A percentile compares a stretch with the other conserved stretches of the same genome.
phyloP scores from a whole-genome alignment of 2,888 invertebrate genomes.

The Laspeyria flexula region DNA sequence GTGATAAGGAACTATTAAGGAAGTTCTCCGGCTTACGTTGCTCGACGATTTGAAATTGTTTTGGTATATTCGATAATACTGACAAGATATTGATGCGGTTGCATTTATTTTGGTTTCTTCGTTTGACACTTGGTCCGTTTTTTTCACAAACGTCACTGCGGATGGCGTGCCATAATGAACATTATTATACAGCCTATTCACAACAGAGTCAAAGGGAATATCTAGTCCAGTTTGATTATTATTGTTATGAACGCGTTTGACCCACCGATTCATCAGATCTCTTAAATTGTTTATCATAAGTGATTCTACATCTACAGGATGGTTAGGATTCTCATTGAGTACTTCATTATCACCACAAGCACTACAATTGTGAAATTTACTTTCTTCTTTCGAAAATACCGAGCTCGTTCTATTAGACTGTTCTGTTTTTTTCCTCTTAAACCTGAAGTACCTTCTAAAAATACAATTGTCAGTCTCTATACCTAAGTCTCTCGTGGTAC shows the following conservation, averaged over 20 bases:
- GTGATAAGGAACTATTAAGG: constrained; percentile 54
- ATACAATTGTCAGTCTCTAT: constrained; percentile 73
- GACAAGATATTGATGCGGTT: constrained; percentile 36
- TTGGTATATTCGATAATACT: constrained; percentile 30
- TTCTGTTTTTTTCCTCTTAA: constrained; percentile 53
- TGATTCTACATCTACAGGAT: constrained; percentile 55
- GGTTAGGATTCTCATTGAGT: constrained; percentile 30
- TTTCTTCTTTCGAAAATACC: constrained; percentile 51
- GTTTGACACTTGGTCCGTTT: constrained; percentile 35
- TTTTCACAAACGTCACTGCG: constrained; percentile 60
- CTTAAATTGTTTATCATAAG: constrained; percentile 69
- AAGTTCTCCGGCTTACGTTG: constrained; percentile 23
- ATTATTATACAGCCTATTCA: constrained; percentile 50
- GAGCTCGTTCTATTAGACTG: constrained; percentile 59
- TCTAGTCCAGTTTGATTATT: constrained; percentile 60
- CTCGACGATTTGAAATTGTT: constrained; percentile 3
- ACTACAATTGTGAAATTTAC: constrained; percentile 54
- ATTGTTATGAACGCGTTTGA: constrained; percentile 56
- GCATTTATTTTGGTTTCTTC: constrained; percentile 53
- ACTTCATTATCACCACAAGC: constrained; percentile 62
- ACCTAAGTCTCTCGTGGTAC: constrained; percentile 68
- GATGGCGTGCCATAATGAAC: constrained; percentile 48
- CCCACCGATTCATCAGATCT: constrained; percentile 62
- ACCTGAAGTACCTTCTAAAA: constrained; percentile 62
- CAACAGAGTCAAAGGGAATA: constrained; percentile 60